These are phyloP conservation scores for Syngnathoides biaculeatus DNA, from an alignment of 2,113 vertebrate genomes.

Conservation along the genomic window DNA sequence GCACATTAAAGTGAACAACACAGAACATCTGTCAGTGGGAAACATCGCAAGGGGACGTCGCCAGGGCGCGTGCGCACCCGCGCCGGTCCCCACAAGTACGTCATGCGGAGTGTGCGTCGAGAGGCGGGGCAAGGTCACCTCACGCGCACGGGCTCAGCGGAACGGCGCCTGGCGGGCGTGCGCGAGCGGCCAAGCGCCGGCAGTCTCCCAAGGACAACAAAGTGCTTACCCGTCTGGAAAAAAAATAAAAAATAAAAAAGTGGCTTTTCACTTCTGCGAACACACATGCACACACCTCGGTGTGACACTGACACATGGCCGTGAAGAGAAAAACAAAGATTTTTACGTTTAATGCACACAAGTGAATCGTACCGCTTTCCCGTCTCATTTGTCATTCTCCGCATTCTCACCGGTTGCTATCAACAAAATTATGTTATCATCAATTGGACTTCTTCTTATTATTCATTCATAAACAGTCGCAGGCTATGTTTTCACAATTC, in stretches of 20 bases:
- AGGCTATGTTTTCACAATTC: too few species aligned
- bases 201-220: slow-evolving; percentile 73
- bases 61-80: slow-evolving; percentile 26
- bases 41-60: slow-evolving; percentile 53
- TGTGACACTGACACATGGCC: slow-evolving; percentile 13
- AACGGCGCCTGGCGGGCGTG: slow-evolving; percentile 54
- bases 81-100: slow-evolving; percentile 6
- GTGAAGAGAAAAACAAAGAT: slow-evolving; percentile 34
- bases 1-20: slow-evolving; percentile 54
- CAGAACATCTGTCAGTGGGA: slow-evolving; percentile 50
- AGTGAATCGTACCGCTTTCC: slow-evolving; percentile 9
- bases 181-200: slow-evolving; percentile 64
- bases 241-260: slow-evolving; percentile 43
- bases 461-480: too few species aligned
- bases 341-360: slow-evolving; percentile 21
- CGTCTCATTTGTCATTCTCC: slow-evolving; percentile 3
- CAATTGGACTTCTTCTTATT: too few species aligned
- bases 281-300: slow-evolving; percentile 20
- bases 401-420: neutral
- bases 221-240: slow-evolving; percentile 64
- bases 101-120: slow-evolving; percentile 21
- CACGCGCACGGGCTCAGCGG: slow-evolving; percentile 57
- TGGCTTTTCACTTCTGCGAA: slow-evolving; percentile 44
- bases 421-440: neutral
- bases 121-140: slow-evolving; percentile 68